Conservation (phyloP, 2,888 invertebrate species). For the Lamellibrachia columna region DNA sequence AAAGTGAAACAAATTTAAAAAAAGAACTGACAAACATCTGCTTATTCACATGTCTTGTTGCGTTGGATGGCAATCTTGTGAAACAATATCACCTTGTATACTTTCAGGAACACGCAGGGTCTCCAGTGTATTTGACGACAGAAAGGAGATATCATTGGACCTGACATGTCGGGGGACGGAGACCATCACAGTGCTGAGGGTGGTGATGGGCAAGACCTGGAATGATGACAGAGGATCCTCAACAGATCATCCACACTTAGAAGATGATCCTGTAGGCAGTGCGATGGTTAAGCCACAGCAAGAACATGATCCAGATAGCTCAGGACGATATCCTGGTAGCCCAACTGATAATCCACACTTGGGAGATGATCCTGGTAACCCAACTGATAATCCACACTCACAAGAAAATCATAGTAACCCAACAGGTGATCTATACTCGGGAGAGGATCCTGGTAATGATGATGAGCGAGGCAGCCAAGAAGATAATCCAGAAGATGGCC, state of each 20-base stretch:
- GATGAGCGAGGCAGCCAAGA: neutral
- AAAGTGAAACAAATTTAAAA: neutral
- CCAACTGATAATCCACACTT: neutral
- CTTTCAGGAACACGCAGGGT: neutral
- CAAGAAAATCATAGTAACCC: neutral
- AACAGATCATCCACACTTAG: neutral
- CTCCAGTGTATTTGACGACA: neutral
- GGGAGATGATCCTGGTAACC: neutral
- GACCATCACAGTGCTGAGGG: neutral
- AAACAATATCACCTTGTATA: neutral
- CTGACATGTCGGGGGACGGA: neutral
- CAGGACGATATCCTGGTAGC: no score
- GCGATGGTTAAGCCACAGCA: no score
- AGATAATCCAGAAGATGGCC: no score
- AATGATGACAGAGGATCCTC: neutral
- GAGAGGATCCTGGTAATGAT: no score
- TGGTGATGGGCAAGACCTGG: neutral
- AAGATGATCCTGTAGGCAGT: no score
- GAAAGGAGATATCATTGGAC: neutral
- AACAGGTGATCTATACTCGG: no score
- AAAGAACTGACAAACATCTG: neutral
- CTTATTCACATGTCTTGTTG: neutral
- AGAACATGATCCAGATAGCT: no score
- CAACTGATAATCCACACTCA: neutral
- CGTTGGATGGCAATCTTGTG: neutral